Percentiles rank a stretch among this genome's conserved stretches.
phyloP scores from a whole-genome alignment of 2,113 vertebrate genomes.

The Tylochromis polylepis region DNA sequence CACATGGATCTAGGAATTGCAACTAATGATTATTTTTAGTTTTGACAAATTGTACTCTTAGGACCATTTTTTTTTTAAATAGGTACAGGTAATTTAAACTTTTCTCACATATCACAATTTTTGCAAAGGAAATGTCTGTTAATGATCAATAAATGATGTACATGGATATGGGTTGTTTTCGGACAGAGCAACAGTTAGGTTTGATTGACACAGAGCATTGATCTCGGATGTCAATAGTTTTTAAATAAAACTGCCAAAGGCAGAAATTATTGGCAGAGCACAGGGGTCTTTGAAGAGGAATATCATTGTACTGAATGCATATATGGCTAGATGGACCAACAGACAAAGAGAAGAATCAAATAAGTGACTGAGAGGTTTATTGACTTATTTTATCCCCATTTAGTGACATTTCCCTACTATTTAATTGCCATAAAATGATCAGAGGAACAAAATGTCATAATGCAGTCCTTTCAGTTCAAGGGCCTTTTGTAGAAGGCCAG shows the following conservation, averaged over 20 bases:
- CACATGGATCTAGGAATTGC: neutral
- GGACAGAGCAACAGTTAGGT: neutral
- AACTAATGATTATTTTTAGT: neutral
- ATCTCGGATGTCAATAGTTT: neutral
- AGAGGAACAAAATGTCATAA: neutral
- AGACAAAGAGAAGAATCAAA: neutral
- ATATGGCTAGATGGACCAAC: neutral
- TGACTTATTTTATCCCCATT: neutral
- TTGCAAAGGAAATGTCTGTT: neutral
- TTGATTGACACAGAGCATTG: neutral
- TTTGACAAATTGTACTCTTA: neutral
- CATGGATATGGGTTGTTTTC: neutral
- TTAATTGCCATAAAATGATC: neutral
- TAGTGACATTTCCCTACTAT: neutral
- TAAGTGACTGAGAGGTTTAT: neutral
- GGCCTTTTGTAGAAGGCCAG: neutral
- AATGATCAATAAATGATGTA: neutral
- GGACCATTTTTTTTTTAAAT: neutral
- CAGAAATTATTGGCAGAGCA: neutral
- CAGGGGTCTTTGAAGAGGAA: neutral
- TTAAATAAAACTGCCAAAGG: neutral
- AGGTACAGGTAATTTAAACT: neutral
- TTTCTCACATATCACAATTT: neutral
- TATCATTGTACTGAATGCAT: neutral
- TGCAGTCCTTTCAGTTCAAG: neutral